A percentile compares a stretch with the other conserved stretches of the same genome.
phyloP scores from a whole-genome alignment of 2,797 vertebrate genomes.

The Sardinella longiceps region DNA sequence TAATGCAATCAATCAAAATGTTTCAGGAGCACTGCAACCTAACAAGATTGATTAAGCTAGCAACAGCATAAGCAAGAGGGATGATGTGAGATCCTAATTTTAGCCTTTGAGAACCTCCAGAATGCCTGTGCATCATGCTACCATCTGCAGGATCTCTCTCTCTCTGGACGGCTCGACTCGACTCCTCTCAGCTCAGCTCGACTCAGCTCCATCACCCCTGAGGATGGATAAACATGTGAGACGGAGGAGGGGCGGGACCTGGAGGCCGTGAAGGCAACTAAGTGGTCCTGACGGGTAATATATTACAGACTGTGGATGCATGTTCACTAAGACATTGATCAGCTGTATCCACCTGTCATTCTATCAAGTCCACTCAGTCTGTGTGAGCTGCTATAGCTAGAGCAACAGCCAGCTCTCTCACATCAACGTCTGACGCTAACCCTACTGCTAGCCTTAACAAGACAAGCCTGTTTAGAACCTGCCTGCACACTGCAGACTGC shows the following conservation, averaged over 20 bases:
- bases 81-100: slow-evolving; percentile 9
- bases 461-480: too few relatives aligned
- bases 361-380: background rate
- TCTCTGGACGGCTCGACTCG: background rate
- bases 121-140: background rate
- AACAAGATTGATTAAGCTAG: background rate
- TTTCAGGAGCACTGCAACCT: background rate
- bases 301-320: too few relatives aligned
- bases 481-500: too few relatives aligned
- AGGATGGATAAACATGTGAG: background rate
- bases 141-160: background rate
- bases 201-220: too few relatives aligned
- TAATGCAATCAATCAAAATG: background rate
- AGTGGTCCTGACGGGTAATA: background rate
- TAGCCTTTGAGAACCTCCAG: background rate
- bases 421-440: too few relatives aligned
- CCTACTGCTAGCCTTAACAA: too few relatives aligned
- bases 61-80: background rate
- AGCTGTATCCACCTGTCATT: background rate
- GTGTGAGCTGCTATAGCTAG: too few relatives aligned
- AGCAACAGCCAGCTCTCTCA: too few relatives aligned
- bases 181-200: too few relatives aligned
- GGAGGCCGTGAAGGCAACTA: background rate
- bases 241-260: background rate
- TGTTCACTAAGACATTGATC: background rate